Base-by-base conservation (phyloP, 2,888 invertebrate species). In the Drosophila borealis region DNA sequence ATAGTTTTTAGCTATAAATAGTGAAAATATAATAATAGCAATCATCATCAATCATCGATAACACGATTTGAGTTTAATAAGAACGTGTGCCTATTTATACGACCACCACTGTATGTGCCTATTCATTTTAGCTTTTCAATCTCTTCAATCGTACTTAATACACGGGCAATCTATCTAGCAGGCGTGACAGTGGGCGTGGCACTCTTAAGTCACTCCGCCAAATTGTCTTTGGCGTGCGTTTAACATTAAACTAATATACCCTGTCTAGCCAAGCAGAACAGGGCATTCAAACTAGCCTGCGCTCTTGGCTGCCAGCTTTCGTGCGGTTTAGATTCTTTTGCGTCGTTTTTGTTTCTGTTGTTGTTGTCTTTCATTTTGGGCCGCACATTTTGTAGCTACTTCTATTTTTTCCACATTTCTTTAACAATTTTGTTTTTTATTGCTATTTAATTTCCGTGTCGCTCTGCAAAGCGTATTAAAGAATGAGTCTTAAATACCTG, bases 251-350 rank as follows among this genome's bases (percentile, higher is more conserved):
- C 25, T 0, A 6, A 62, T 61, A 64, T 45, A 11, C 63, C 21
- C 36, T 19, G 10, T 17, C 4, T 2, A 14, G 0, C 2, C 11
- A 14, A 6, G 8, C n/a, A 6, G 9, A 36, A 17, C 37, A 45
- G 37, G 2, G 44, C 29, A 62, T n/a, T 9, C 13, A 66, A 66
- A 75, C 62, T 68, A 74, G 55, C 61, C 60, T 56, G 44, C 56
- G 54, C 48, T 77, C 65, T 60, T 70, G 42, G 65, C 44, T 44
- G 36, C 10, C 61, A 73, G 70, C 73, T 79, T 79, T 79, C 79
- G 51, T 76, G 73, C 64, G 76, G 79, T 61, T 73, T 73, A 73
- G 57, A 79, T 76, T 80, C 70, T 76, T 59, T 73, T 70, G 34
- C 63, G 55, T 70, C 70, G 37, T 56, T 55, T 46, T 59, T 39